These are phyloP conservation scores for Lathronympha strigana DNA, from an alignment of 2,888 invertebrate species.

Conservation along the genomic window DNA sequence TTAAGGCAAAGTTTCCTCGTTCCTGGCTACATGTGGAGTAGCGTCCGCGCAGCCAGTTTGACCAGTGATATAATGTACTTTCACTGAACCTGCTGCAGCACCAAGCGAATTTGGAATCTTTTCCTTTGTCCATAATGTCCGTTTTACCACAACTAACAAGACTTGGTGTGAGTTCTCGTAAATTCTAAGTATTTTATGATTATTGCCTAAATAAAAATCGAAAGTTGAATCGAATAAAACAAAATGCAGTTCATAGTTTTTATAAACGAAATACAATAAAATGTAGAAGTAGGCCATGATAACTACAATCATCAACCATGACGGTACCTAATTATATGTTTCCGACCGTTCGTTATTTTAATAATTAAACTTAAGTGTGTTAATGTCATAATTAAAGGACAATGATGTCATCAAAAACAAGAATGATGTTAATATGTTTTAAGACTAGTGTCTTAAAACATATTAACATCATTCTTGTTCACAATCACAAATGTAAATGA, in stretches of 20 bases:
- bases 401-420: neutral
- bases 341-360: neutral
- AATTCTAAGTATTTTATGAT: constrained; percentile 15
- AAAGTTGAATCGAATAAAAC: neutral
- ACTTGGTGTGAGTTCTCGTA: constrained; percentile 9
- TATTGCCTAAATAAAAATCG: constrained; percentile 1
- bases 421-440: too few relatives aligned
- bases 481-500: too few relatives aligned
- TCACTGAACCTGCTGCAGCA: constrained; percentile 55
- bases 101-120: constrained; percentile 23
- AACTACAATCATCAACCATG: neutral
- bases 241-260: neutral
- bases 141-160: neutral
- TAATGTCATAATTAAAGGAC: neutral
- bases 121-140: neutral
- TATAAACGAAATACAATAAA: neutral
- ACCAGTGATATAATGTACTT: constrained; percentile 70
- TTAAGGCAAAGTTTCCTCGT: constrained; percentile 36
- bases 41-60: constrained; percentile 44
- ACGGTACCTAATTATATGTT: neutral
- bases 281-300: neutral
- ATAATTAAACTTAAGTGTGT: neutral
- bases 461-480: too few relatives aligned
- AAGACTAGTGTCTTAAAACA: too few relatives aligned
- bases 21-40: constrained; percentile 27